Base-by-base conservation (phyloP, 2,888 invertebrate genomes). In the Halictus ligatus region DNA sequence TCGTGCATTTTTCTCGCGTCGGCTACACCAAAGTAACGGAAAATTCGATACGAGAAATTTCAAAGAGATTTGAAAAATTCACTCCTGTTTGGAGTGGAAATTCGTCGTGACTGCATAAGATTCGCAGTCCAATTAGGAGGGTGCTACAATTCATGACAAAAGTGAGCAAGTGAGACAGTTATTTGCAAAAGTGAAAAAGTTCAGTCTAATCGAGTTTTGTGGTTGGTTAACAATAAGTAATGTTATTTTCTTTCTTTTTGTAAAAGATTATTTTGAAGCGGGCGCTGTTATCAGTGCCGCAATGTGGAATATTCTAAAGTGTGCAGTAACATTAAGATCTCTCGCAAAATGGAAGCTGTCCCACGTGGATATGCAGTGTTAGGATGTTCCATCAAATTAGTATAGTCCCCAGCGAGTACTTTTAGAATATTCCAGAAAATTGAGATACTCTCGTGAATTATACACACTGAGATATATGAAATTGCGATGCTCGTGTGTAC, bases 371-470 rank as follows among this genome's bases (percentile, higher is more conserved):
- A 64, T 15, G 64, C 64, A 64, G 64, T 64, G 64, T 29, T 29
- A 64, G 64, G 64, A 64, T 64, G 64, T 64, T 64, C 29, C 64
- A 29, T 64, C 64, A 25, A 64, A 64, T 64, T 29, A 64, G 64
- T 29, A 15, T 29, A 7, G 64, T 64, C 64, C 29, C 64, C 29
- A 15, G 64, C 64, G 64, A 0, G 64, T 29, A 29, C 64, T 64
- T 18, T 64, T 64, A 64, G 25, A 29, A 64, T 64, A 64, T 64
- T 29, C 64, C 7, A 64, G 64, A 64, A 64, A 64, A 64, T 64
- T 64, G 64, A 64, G 64, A 29, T 29, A 29, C 60, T 64, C 60
- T 15, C 29, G 1, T 15, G 60, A 64, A 7, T 25, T 29, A 13
- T 15, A 64, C 6, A 64, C 25, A 4, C 6, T 29, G 60, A 2